Evolutionary conservation across 2,797 vertebrate species (phyloP).

Genomic region (Cynodonichthys magdalenae): DNA sequence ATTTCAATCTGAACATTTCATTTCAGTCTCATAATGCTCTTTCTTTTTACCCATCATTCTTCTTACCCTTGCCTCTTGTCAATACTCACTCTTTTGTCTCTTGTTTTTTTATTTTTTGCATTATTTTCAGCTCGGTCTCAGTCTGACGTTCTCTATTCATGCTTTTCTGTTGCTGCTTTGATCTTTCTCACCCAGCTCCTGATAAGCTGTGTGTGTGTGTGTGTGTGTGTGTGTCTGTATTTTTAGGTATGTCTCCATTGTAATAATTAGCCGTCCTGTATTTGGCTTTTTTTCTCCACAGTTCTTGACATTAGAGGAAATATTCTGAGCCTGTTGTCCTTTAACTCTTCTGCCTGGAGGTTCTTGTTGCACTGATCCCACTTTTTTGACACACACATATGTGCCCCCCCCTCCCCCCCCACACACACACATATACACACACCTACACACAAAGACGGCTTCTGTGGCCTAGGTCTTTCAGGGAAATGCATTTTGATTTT

Average conservation of each 20-base stretch:
- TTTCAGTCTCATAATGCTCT: conserved; percentile 44
- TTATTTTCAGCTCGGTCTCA: conserved; percentile 35
- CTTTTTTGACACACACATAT: conserved; percentile 28
- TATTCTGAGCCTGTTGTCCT: conserved; percentile 51
- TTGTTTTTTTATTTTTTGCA: conserved; percentile 23
- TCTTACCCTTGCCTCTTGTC: conserved; percentile 19
- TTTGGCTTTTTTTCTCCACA: conserved; percentile 33
- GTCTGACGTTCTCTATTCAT: conserved; percentile 8
- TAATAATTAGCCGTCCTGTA: conserved; percentile 60
- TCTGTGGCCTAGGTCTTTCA: conserved; percentile 7
- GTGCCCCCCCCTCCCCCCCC: too few relatives aligned
- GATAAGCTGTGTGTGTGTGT: conserved; percentile 40
- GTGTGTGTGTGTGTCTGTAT: conserved; percentile 31
- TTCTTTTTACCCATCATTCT: conserved; percentile 35
- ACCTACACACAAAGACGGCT: background rate
- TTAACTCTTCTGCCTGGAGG: conserved; percentile 44
- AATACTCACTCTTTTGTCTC: conserved; percentile 13
- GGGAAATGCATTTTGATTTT: conserved; percentile 1
- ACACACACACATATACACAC: background rate
- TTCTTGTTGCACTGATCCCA: conserved; percentile 39
- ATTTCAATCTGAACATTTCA: conserved; percentile 45
- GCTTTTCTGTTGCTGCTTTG: conserved; percentile 46
- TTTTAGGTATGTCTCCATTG: conserved; percentile 54
- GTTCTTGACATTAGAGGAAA: conserved; percentile 41
- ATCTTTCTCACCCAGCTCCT: conserved; percentile 47